Percentiles rank a stretch among this genome's conserved stretches.
Evolutionary conservation across 2,888 invertebrate genomes (phyloP).

Genomic region (Ephialtes manifestator): DNA sequence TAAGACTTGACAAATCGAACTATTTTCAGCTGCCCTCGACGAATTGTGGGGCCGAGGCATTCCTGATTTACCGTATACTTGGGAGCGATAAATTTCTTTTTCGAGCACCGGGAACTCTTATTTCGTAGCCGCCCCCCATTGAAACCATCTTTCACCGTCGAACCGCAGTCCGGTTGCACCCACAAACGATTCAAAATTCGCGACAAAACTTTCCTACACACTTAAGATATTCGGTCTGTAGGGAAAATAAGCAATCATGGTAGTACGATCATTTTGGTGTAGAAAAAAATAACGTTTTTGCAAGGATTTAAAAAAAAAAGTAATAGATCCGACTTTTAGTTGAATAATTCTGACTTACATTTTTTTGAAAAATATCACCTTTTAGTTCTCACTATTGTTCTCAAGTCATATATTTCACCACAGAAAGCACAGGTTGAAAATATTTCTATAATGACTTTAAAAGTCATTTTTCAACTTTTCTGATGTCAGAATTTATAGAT

Average conservation of each 20-base stretch:
- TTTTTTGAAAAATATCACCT: too few relatives aligned
- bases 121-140: slow-evolving; percentile 40
- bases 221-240: not conserved
- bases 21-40: slow-evolving; percentile 67
- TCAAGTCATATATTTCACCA: too few relatives aligned
- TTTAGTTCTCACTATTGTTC: too few relatives aligned
- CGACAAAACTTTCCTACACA: slow-evolving; percentile 13
- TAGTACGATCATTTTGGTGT: not conserved
- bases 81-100: slow-evolving; percentile 65
- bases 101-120: slow-evolving; percentile 53
- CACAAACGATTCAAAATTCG: slow-evolving; percentile 18
- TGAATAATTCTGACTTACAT: too few relatives aligned
- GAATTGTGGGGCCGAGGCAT: slow-evolving; percentile 55
- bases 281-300: too few relatives aligned
- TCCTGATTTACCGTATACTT: slow-evolving; percentile 67
- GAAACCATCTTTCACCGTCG: slow-evolving; percentile 23
- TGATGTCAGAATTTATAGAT: too few relatives aligned
- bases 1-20: slow-evolving; percentile 69
- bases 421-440: too few relatives aligned
- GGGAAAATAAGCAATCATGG: not conserved
- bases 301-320: too few relatives aligned
- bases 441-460: too few relatives aligned
- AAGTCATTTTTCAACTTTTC: too few relatives aligned
- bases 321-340: too few relatives aligned
- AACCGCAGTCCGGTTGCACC: slow-evolving; percentile 23